Evolutionary conservation across 2,797 vertebrate genomes (phyloP).

Genomic region (Muscicapa comitata): DNA sequence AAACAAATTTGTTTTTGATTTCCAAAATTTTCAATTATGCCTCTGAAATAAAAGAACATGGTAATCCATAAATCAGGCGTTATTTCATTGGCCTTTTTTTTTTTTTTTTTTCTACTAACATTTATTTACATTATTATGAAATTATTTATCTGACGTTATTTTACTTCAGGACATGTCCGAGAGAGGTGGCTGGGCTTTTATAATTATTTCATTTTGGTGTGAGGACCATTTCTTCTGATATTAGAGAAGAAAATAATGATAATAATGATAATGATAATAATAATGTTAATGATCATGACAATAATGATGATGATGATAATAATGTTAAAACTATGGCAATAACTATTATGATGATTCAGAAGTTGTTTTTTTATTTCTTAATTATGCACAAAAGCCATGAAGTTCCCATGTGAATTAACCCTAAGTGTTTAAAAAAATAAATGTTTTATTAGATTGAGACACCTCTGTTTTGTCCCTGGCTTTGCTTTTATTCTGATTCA

Average conservation of each 20-base stretch:
- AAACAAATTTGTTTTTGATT: not conserved
- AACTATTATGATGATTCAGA: not conserved
- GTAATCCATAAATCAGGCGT: fast-evolving
- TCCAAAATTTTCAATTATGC: not conserved
- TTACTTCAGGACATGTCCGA: not conserved
- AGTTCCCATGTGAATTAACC: not conserved
- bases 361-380: not conserved
- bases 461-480: not conserved
- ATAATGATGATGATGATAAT: not conserved
- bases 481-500: not conserved
- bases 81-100: not conserved
- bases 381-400: not conserved
- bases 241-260: not conserved
- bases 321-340: not conserved
- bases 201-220: not conserved
- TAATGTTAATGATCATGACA: not conserved
- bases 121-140: not conserved
- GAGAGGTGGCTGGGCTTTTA: not conserved
- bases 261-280: not conserved
- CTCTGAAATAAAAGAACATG: not conserved
- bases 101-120: not conserved
- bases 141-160: not conserved
- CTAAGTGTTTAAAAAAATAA: not conserved
- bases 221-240: not conserved
- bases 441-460: not conserved